Evolutionary conservation across 1,140 invertebrate species (phyloP).

Genomic region (Brachionus asplanchnoidis): DNA sequence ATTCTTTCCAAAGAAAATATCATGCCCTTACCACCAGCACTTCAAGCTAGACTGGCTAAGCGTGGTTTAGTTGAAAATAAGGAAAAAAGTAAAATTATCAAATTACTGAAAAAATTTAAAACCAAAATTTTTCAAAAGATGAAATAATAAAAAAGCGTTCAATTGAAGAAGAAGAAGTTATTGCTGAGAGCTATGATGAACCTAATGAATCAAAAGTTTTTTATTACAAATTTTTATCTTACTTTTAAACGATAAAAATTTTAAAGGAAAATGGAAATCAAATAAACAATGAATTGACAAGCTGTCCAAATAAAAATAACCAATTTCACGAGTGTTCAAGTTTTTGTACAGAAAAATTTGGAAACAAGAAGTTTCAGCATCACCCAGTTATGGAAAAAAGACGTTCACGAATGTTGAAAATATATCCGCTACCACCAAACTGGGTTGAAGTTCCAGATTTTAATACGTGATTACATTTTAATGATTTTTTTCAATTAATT

Average conservation of each 20-base stretch:
- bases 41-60: neutral
- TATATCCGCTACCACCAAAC: constrained; percentile 81
- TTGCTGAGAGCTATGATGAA: constrained; percentile 41
- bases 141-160: neutral
- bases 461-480: constrained; percentile 54
- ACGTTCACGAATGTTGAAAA: constrained; percentile 56
- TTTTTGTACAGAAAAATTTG: neutral
- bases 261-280: neutral
- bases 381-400: constrained; percentile 34
- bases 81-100: neutral
- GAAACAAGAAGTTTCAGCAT: constrained; percentile 17
- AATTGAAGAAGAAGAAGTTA: constrained; percentile 31
- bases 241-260: neutral
- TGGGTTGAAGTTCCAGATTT: constrained; percentile 92
- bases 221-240: neutral
- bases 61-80: neutral
- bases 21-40: constrained; percentile 30
- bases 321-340: neutral
- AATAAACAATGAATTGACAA: neutral
- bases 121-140: neutral
- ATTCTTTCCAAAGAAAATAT: neutral
- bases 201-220: neutral
- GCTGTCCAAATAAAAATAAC: constrained; percentile 28
- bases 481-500: neutral
- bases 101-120: neutral